Evolutionary conservation across 2,888 invertebrate species (phyloP), one percentile per base, ranked within the genome.

Genomic region (Candidula unifasciata): DNA sequence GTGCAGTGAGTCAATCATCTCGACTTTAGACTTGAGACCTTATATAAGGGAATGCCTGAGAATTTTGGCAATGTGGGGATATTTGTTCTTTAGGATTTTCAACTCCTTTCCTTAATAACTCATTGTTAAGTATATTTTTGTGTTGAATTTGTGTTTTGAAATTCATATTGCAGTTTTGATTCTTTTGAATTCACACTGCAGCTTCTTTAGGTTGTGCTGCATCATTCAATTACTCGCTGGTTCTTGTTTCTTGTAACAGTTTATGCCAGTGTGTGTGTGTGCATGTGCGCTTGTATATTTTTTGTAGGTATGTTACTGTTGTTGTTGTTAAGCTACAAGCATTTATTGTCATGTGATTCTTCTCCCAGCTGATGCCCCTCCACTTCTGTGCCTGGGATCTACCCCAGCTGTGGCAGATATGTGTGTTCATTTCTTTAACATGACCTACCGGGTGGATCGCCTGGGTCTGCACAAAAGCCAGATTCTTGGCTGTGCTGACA

Each of bases 361-460:
- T n/a, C 88, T 89, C 37, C 77, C 90, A 92, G 92, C 90, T 83
- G 91, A 91, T 80, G 88, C 89, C 64, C 90, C 92, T 5, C 92
- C 91, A 24, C 87, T 89, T 73, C 87, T 92, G 33, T 92, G 92
- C 83, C 85, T 92, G 52, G 91, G 91, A 68, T 90, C 92, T 6
- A 68, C 87, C 21, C 89, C 90, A 0, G 89, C 90, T 80, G 91
- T 89, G 18, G 91, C 90, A 2, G 91, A 91, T n/a, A 85, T 90
- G 37, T 92, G 92, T 82, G 86, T 90, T 13, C 87, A 90, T 60
- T 91, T 92, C 85, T 89, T 89, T 69, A 92, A 92, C 76, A 88
- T 91, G 84, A 90, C 91, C 16, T 90, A 90, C 35, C 89, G 88
- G 74, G 91, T 92, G 30, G 90, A 89, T 37, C 86, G 88, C 18